Evolutionary conservation across 1,140 invertebrate species (phyloP), one percentile per base, ranked within the genome.

Genomic region (Agrilus planipennis): DNA sequence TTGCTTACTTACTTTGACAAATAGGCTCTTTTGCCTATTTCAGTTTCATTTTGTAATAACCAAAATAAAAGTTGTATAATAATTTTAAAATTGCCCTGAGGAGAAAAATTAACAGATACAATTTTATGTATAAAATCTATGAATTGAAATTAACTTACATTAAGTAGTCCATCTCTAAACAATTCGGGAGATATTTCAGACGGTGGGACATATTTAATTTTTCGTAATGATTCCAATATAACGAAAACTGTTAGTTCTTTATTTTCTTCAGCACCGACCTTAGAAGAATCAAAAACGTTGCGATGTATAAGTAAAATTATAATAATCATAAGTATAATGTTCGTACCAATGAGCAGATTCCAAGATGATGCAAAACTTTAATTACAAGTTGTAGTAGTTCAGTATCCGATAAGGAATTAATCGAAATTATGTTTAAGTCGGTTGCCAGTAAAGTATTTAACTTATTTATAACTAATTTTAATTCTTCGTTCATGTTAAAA

Each of bases 161-260:
- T n/a, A n/a, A n/a, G n/a, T 4, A 39, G 6, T 11, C 23, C 27
- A 6, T 29, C 27, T 7, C 22, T 11, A 29, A 28, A 34, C 15
- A 17, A 6, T 22, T 37, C 32, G 4, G 32, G 10, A 21, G 17
- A 11, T 1, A 21, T 6, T 15, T 37, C 25, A 25, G 16, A 19
- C 0, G 28, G 17, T 2, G 35, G 28, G 4, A 19, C 15, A 29
- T 37, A 37, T 31, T 37, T 43, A 15, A 43, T 37, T n/a, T 17
- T 16, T 31, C 38, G 41, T 38, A 38, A 38, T 15, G 18, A 23
- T 20, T 29, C 12, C 6, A 43, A 18, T 19, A 37, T 15, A 17
- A 2, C 15, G 14, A 27, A 7, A 3, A 38, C n/a, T 19, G 20
- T n/a, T 59, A 68, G 67, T 27, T 25, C 52, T 43, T 38, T 39